Conservation (phyloP, 2,113 vertebrate species). For the Carettochelys insculpta region DNA sequence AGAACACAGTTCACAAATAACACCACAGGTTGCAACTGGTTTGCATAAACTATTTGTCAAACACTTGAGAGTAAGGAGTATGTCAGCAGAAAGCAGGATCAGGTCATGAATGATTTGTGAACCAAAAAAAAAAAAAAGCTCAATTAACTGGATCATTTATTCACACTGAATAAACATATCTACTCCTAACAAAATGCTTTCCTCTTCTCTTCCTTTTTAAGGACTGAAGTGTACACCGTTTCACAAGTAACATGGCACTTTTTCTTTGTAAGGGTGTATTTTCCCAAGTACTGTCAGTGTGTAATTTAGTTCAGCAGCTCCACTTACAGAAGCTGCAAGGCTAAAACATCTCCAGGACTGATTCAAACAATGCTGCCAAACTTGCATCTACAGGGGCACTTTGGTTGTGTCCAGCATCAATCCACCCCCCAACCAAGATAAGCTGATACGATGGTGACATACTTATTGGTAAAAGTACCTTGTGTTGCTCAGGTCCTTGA, state of each 20-base stretch:
- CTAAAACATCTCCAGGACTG: not conserved
- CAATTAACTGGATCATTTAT: slow-evolving; percentile 70
- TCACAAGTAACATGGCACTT: slow-evolving; percentile 61
- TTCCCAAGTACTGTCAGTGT: slow-evolving; percentile 12
- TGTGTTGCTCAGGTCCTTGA: no score
- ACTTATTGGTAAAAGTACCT: no score
- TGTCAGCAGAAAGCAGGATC: slow-evolving; percentile 56
- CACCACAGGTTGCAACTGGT: slow-evolving; percentile 43
- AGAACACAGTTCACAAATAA: slow-evolving; percentile 31
- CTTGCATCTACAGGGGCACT: not conserved
- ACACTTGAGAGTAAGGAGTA: slow-evolving; percentile 44
- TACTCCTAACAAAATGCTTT: slow-evolving; percentile 45
- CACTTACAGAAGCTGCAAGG: not conserved
- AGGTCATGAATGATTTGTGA: slow-evolving; percentile 59
- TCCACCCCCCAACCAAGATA: not conserved
- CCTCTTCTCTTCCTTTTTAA: slow-evolving; percentile 35
- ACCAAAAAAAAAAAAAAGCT: slow-evolving; percentile 52
- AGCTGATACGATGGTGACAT: not conserved
- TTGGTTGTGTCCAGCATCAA: accelerated
- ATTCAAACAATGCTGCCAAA: not conserved
- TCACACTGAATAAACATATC: slow-evolving; percentile 67
- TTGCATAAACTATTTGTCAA: slow-evolving; percentile 38
- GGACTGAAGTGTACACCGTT: slow-evolving; percentile 66
- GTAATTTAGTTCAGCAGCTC: slow-evolving; percentile 14
- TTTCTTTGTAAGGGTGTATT: slow-evolving; percentile 7